These are phyloP conservation scores for Drosophila asahinai DNA, from an alignment of 1,140 invertebrate genomes.

Conservation along the genomic window DNA sequence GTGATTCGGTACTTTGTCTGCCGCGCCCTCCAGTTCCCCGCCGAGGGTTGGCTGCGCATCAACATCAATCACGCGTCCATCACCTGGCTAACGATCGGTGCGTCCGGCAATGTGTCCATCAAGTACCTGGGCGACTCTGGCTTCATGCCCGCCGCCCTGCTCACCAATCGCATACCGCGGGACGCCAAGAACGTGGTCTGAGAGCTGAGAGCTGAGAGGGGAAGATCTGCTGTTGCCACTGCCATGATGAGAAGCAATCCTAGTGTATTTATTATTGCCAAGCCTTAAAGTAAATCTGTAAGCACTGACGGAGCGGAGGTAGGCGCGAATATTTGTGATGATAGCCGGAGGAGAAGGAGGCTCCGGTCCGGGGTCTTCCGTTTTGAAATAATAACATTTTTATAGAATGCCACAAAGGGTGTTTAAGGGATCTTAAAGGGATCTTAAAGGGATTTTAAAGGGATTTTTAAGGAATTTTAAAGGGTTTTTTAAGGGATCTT, in stretches of 20 bases:
- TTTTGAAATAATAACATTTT: constrained; percentile 21
- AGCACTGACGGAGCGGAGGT: background rate
- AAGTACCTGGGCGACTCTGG: constrained; percentile 94
- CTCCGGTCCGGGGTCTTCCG: background rate
- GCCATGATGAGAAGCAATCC: constrained; percentile 18
- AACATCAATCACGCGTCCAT: constrained; percentile 96
- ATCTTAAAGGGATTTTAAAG: no score
- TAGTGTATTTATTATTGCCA: constrained; percentile 33
- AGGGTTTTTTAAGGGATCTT: no score
- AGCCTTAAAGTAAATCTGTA: constrained; percentile 23
- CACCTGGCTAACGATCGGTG: constrained; percentile 94
- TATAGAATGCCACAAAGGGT: constrained; percentile 10
- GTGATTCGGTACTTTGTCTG: constrained; percentile 99
- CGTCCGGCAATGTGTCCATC: constrained; percentile 94
- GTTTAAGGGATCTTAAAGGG: no score
- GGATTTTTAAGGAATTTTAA: no score
- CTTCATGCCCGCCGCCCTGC: constrained; percentile 89
- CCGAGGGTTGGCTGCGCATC: constrained; percentile 98
- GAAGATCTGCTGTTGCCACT: background rate
- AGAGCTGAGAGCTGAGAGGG: constrained; percentile 5
- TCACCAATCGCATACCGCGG: constrained; percentile 78
- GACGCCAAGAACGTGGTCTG: constrained; percentile 76
- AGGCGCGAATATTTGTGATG: constrained; percentile 8
- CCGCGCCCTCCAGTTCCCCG: constrained; percentile 98
- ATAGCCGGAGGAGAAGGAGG: background rate